phyloP scores from a whole-genome alignment of 2,113 vertebrate species.

The Corythornis cristatus region DNA sequence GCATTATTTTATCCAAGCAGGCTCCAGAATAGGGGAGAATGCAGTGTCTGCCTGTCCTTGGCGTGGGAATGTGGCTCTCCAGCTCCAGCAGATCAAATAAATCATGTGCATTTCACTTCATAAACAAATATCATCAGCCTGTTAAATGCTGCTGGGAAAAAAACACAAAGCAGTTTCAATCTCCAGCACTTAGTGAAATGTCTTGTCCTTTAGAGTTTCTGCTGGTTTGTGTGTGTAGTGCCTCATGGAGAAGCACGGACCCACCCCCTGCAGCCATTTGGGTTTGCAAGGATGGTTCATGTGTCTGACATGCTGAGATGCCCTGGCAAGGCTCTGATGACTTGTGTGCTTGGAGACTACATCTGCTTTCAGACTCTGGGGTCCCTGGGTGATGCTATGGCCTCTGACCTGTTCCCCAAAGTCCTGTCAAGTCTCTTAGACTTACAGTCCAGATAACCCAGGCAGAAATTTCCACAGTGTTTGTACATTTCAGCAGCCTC shows the following conservation, averaged over 20 bases:
- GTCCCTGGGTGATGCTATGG: background rate
- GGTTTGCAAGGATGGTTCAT: background rate
- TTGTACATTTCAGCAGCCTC: background rate
- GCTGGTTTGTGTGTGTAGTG: background rate
- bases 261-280: background rate
- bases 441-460: background rate
- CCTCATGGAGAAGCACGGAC: background rate
- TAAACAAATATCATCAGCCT: conserved; percentile 53
- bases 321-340: background rate
- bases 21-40: background rate
- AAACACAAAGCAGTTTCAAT: background rate
- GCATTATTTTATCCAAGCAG: background rate
- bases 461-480: background rate
- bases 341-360: background rate
- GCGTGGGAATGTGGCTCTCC: conserved; percentile 18
- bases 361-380: background rate
- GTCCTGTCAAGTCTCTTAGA: background rate
- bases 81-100: conserved; percentile 41
- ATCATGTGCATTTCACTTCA: conserved; percentile 51
- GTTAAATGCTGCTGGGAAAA: conserved; percentile 1
- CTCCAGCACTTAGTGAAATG: background rate
- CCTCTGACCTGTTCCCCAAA: background rate
- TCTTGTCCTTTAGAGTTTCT: background rate
- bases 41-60: background rate
- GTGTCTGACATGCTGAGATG: background rate